phyloP scores from a whole-genome alignment of 2,888 invertebrate species.

The Baccha elongata region DNA sequence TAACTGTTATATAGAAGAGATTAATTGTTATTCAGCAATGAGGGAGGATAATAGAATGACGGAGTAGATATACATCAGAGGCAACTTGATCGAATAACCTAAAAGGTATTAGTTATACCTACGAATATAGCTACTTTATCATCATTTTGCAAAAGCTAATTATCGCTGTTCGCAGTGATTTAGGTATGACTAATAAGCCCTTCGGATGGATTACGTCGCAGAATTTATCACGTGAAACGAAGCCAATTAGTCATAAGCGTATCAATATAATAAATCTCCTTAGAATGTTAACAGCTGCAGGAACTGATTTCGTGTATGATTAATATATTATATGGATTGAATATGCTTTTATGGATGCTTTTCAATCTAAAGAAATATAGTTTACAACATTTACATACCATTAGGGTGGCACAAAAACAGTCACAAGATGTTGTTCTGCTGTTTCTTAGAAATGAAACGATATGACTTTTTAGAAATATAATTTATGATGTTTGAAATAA shows the following conservation, averaged over 20 bases:
- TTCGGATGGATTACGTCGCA: not conserved
- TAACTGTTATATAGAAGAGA: conserved; percentile 16
- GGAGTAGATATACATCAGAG: not conserved
- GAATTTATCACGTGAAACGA: not conserved
- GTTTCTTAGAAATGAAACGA: too few relatives aligned
- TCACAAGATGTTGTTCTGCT: too few relatives aligned
- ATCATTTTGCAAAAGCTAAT: conserved; percentile 20
- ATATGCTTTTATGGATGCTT: too few relatives aligned
- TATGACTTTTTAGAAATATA: too few relatives aligned
- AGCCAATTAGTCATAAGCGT: not conserved
- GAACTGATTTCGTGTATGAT: not conserved
- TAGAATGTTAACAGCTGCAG: not conserved
- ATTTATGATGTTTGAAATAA: too few relatives aligned
- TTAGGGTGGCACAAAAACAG: too few relatives aligned
- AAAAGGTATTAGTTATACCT: not conserved
- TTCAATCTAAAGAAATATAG: too few relatives aligned
- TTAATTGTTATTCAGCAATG: conserved; percentile 20
- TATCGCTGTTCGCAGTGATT: not conserved
- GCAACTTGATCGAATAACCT: not conserved
- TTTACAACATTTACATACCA: too few relatives aligned
- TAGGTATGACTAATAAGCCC: not conserved
- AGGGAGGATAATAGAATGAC: conserved; percentile 5
- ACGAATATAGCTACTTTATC: not conserved
- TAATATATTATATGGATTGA: too few relatives aligned
- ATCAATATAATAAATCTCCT: not conserved